Evolutionary conservation across 1,140 invertebrate genomes (phyloP), one percentile per base, ranked within the genome.

Genomic region (Ylistrum balloti): DNA sequence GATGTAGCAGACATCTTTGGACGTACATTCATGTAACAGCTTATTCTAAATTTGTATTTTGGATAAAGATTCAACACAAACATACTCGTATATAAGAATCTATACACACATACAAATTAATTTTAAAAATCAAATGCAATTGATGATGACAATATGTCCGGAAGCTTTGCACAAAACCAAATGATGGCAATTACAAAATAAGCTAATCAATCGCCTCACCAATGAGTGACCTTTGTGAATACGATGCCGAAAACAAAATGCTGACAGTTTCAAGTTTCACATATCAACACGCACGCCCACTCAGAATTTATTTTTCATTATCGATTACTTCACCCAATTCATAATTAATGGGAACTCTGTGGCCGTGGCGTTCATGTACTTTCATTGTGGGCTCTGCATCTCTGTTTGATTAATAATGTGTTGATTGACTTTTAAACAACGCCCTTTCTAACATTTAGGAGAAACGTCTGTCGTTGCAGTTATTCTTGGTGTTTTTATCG

Each of bases 211-310:
- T n/a, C n/a, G n/a, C n/a, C n/a, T n/a, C n/a, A n/a, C n/a, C n/a
- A n/a, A n/a, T n/a, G n/a, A n/a, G n/a, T n/a, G 35, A 38, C 35
- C 35, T 38, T 38, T 5, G 35, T 38, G 35, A 38, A 38, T 38
- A 38, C 5, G 13, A 13, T 38, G 35, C 35, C 13, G 5, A 38
- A 38, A 38, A 74, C 41, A 45, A 74, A 28, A 3, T 74, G 9
- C 56, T 74, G 56, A 74, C 56, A 74, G 56, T 9, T 28, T 74
- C 22, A 28, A 3, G 56, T 74, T 74, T 28, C 45, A 48, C 45
- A 48, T 48, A 48, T 48, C 56, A 74, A 74, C 56, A 74, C 56
- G n/a, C n/a, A 74, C 56, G 56, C 56, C 56, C 56, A 74, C 56
- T 17, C 56, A 74, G 0, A 28, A 74, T 74, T 28, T 74, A 38